A percentile compares a stretch with the other conserved stretches of the same genome.
Conservation (phyloP, 2,113 vertebrate species). For the Diglossa brunneiventris region DNA sequence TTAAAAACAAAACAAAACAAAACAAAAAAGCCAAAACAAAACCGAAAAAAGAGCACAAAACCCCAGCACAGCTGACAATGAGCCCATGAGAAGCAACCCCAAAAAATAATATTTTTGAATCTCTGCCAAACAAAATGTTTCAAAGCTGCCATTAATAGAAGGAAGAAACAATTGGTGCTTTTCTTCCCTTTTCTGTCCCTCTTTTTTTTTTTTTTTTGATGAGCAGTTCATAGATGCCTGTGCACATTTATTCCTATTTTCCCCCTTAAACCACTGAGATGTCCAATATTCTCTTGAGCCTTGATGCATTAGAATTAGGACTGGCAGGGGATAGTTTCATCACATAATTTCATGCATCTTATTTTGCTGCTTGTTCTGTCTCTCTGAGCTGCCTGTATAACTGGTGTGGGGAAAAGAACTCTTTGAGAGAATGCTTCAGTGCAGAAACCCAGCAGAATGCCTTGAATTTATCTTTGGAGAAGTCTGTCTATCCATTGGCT, state of each 20-base stretch:
- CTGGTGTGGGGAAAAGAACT: fast-evolving
- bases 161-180: background rate
- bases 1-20: background rate
- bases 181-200: background rate
- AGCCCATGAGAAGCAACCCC: background rate
- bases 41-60: background rate
- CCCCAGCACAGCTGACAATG: background rate
- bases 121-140: background rate
- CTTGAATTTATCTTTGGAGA: background rate
- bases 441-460: background rate
- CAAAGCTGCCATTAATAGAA: background rate
- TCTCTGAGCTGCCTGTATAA: background rate
- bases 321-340: background rate
- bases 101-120: background rate
- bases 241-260: background rate
- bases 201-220: background rate
- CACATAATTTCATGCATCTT: background rate
- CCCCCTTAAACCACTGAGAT: background rate
- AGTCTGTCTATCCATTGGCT: background rate
- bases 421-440: background rate
- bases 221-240: background rate
- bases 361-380: background rate
- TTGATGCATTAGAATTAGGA: background rate
- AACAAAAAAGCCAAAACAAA: background rate
- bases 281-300: background rate